These are phyloP conservation scores for Scrobipalpa costella DNA, from an alignment of 2,888 invertebrate genomes.

Conservation along the genomic window DNA sequence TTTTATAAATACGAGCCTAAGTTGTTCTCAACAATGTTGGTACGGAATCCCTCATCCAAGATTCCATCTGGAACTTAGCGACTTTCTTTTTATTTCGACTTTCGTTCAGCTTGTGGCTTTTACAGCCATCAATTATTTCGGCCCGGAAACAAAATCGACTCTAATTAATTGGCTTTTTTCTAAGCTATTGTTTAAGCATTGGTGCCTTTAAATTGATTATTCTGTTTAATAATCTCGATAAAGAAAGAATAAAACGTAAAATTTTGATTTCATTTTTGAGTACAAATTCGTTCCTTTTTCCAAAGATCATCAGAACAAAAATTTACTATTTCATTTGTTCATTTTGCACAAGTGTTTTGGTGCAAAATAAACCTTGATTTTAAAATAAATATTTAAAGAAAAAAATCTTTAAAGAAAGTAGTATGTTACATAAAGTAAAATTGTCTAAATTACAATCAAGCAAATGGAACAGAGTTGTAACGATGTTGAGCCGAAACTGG, in stretches of 20 bases:
- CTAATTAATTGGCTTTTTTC: neutral
- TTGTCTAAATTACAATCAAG: constrained; percentile 4
- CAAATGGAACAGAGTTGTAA: constrained; percentile 11
- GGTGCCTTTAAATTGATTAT: neutral
- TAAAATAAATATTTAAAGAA: no score
- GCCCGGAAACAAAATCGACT: neutral
- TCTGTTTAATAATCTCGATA: neutral
- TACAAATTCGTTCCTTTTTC: no score
- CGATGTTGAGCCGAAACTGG: constrained; percentile 4
- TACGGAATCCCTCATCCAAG: no score
- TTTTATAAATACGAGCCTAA: no score
- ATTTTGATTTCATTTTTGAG: neutral
- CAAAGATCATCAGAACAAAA: no score
- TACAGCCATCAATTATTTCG: neutral
- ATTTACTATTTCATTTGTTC: no score
- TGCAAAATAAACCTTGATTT: no score
- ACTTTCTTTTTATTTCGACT: neutral
- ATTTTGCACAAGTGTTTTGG: no score
- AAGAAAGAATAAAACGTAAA: neutral
- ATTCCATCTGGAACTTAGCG: no score
- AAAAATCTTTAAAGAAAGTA: no score
- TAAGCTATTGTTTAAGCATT: neutral
- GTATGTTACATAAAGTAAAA: no score
- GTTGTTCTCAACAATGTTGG: no score
- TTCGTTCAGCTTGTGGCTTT: neutral